Conservation (phyloP, 2,113 vertebrate genomes). For the Aepyceros melampus region DNA sequence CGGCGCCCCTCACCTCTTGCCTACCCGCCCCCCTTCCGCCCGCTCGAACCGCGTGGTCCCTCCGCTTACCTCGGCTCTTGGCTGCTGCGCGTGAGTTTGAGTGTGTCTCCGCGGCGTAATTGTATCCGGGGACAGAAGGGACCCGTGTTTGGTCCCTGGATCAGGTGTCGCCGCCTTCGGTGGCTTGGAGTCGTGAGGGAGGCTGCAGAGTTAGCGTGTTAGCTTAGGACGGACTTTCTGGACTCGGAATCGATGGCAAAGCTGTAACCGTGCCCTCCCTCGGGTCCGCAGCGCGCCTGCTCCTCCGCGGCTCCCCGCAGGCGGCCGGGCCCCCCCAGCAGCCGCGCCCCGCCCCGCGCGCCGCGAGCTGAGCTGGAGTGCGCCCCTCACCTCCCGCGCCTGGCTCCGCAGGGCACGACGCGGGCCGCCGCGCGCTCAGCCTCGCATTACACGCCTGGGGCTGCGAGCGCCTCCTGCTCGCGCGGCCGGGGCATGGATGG, state of each 20-base stretch:
- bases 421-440: not conserved
- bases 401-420: not conserved
- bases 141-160: not conserved
- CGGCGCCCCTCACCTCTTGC: not conserved
- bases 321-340: not conserved
- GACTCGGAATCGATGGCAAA: not conserved
- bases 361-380: not conserved
- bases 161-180: constrained; percentile 42
- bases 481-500: not conserved
- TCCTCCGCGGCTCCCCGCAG: not conserved
- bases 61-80: not conserved
- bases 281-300: constrained; percentile 23
- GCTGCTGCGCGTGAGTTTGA: not conserved
- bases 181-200: not conserved
- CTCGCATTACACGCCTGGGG: not conserved
- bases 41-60: not conserved
- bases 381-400: not conserved
- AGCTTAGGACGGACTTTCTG: not conserved
- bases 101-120: not conserved
- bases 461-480: not conserved
- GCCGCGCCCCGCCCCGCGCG: not conserved
- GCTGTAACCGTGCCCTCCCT: not conserved
- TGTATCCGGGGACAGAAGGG: not conserved
- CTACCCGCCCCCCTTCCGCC: not conserved
- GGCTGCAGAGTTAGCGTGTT: not conserved